phyloP scores from a whole-genome alignment of 1,140 invertebrate genomes.

The Nebria ingens region DNA sequence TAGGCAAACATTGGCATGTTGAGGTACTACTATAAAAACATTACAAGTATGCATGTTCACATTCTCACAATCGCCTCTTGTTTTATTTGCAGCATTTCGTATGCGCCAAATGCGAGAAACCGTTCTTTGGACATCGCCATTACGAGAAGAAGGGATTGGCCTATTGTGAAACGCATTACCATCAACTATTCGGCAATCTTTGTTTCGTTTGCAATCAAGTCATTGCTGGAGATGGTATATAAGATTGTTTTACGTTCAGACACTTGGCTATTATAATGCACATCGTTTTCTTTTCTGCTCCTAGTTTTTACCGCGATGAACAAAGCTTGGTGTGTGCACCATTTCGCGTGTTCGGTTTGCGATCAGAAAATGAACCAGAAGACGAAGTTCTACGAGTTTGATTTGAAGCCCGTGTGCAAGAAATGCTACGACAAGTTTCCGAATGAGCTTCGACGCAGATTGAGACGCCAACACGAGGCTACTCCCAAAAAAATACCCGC shows the following conservation, averaged over 20 bases:
- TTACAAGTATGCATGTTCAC: no score
- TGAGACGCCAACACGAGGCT: constrained; percentile 67
- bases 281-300: no score
- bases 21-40: no score
- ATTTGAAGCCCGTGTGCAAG: constrained; percentile 96
- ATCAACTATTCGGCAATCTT: constrained; percentile 96
- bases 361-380: constrained; percentile 97
- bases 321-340: constrained; percentile 99
- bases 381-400: constrained; percentile 99
- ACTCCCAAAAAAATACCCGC: constrained; percentile 43
- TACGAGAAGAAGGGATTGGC: constrained; percentile 98
- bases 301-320: constrained; percentile 97
- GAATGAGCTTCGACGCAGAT: constrained; percentile 79
- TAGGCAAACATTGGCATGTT: constrained; percentile 99
- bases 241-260: not conserved
- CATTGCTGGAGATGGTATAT: constrained; percentile 89
- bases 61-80: not conserved
- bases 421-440: constrained; percentile 98
- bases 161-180: constrained; percentile 99
- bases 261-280: no score
- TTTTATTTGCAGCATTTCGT: constrained; percentile 79
- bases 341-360: constrained; percentile 97
- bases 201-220: constrained; percentile 99
- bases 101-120: constrained; percentile 99
- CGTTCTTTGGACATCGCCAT: constrained; percentile 96